Conservation (phyloP, 2,888 invertebrate genomes). For the Actias luna region DNA sequence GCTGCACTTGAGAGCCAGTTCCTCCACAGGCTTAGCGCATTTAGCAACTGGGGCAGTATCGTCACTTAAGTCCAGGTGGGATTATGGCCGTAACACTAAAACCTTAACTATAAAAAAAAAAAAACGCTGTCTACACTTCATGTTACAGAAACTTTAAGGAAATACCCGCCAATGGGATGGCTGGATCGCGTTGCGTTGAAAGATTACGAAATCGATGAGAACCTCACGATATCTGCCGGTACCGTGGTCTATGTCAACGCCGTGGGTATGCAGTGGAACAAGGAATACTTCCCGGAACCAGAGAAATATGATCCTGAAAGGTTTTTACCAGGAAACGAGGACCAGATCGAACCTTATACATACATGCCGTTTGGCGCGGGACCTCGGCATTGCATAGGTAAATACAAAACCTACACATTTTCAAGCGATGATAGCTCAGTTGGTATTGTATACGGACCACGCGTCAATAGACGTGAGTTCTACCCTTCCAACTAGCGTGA, state of each 20-base stretch:
- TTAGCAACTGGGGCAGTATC: too few relatives aligned
- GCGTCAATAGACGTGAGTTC: too few relatives aligned
- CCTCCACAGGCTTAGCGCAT: too few relatives aligned
- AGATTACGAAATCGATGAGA: constrained; percentile 44
- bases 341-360: constrained; percentile 42
- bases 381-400: constrained; percentile 82
- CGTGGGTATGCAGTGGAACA: constrained; percentile 55
- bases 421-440: too few relatives aligned
- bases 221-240: constrained; percentile 41
- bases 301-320: constrained; percentile 76
- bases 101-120: too few relatives aligned
- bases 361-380: constrained; percentile 80
- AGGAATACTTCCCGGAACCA: constrained; percentile 76
- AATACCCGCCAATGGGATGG: constrained; percentile 51
- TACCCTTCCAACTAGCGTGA: too few relatives aligned
- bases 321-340: constrained; percentile 78
- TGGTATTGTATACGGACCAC: too few relatives aligned
- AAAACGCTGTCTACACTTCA: too few relatives aligned
- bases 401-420: too few relatives aligned
- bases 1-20: too few relatives aligned
- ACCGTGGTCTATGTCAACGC: constrained; percentile 47
- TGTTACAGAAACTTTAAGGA: constrained; percentile 45
- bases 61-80: too few relatives aligned
- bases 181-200: constrained; percentile 40
- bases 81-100: too few relatives aligned